Conservation (phyloP, 2,797 vertebrate species). For the Molothrus ater region DNA sequence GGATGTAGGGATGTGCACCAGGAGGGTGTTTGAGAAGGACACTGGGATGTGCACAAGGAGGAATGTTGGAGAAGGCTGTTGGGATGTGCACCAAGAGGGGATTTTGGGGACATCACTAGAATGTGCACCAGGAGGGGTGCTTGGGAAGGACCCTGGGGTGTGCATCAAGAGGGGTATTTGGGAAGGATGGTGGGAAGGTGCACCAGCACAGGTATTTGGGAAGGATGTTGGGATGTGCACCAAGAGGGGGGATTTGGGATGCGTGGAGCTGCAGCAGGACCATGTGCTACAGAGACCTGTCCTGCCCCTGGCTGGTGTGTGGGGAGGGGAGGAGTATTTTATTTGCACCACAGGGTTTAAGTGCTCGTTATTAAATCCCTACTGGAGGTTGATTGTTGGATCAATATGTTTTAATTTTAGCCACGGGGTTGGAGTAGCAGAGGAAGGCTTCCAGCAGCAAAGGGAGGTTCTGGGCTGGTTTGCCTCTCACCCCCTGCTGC, state of each 20-base stretch:
- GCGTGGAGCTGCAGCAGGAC: background rate
- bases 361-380: background rate
- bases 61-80: background rate
- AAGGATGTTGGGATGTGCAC: background rate
- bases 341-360: background rate
- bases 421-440: background rate
- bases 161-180: background rate
- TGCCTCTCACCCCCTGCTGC: background rate
- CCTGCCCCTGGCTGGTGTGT: background rate
- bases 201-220: background rate
- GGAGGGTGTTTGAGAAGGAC: background rate
- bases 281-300: background rate
- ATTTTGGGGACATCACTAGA: background rate
- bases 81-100: background rate
- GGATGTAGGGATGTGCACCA: background rate
- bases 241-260: background rate
- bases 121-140: no score
- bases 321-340: background rate
- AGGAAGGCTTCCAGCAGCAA: background rate
- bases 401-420: background rate
- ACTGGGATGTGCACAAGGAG: background rate
- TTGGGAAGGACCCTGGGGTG: background rate
- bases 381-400: background rate
- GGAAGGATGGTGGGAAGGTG: background rate
- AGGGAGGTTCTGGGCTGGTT: background rate